Base-by-base conservation (phyloP, 2,797 vertebrate genomes). In the Sparus aurata region DNA sequence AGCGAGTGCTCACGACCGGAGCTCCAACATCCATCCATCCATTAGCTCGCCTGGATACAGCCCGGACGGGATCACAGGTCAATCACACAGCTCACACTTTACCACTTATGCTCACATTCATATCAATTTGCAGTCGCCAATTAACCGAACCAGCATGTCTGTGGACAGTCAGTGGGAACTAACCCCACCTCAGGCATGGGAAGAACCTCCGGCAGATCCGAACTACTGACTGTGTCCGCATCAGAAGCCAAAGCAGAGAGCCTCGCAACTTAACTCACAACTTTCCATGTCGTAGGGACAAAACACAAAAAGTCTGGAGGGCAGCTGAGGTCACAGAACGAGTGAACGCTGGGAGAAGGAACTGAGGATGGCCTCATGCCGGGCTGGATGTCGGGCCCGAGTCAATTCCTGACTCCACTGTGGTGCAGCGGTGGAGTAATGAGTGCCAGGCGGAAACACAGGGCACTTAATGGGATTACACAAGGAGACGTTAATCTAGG, bases 381-480 rank as follows among this genome's bases (percentile, higher is more conserved):
- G 77, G 60, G 77, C 70, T 62, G 68, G 58, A 69, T 86, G 90
- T 82, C 85, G 58, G 77, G 71, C 66, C 79, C 22, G 83, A 86
- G 86, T 90, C 86, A 75, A 87, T 87, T 88, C 89, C 82, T 86
- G 86, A 85, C 78, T 82, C 65, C 12, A 34, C 58, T 27, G 68
- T 45, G 64, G 83, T 63, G 84, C 22, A 76, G 75, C 69, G 76
- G 79, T 79, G 77, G 73, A 89, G 90, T 90, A 87, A 92, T 85
- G 90, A 91, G 90, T 75, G 59, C 69, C 89, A 75, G 87, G 86
- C 81, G 66, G 91, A 91, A 91, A 92, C 88, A 89, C 74, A 12
- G 86, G 86, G 75, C 79, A 85, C 81, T 91, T 92, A 93, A 93
- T 93, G 92, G 90, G 91, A 93, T 93, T 94, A 93, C 90, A 92